These are phyloP conservation scores for Thinocorus orbignyianus DNA, from an alignment of 2,113 vertebrate species.

Conservation along the genomic window DNA sequence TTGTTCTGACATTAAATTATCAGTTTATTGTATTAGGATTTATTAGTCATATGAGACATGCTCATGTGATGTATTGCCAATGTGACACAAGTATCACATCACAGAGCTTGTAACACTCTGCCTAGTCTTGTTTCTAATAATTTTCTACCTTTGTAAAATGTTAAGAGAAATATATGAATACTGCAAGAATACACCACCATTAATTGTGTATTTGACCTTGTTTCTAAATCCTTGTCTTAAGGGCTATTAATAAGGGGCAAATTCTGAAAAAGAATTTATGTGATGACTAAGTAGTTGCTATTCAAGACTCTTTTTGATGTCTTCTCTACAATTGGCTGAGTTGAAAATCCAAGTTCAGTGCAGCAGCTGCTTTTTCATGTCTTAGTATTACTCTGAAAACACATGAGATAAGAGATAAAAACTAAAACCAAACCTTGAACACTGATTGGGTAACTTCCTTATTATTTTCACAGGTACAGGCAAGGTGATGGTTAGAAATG, in stretches of 20 bases:
- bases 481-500: not conserved
- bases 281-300: not conserved
- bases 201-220: not conserved
- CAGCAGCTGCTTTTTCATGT: not conserved
- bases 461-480: not conserved
- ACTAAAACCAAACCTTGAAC: not conserved
- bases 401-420: not conserved
- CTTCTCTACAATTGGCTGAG: not conserved
- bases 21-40: not conserved
- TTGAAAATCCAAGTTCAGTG: not conserved
- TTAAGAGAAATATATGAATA: not conserved
- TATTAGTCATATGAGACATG: not conserved
- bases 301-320: not conserved
- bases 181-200: not conserved
- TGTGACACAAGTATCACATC: not conserved
- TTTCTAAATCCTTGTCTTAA: not conserved
- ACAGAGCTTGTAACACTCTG: not conserved
- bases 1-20: not conserved
- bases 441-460: not conserved
- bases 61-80: not conserved
- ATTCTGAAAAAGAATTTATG: not conserved
- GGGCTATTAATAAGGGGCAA: not conserved
- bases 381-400: not conserved
- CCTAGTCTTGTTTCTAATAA: not conserved
- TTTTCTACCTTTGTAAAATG: not conserved